Evolutionary conservation across 2,888 invertebrate genomes (phyloP).

Genomic region (Cosmia pyralina): DNA sequence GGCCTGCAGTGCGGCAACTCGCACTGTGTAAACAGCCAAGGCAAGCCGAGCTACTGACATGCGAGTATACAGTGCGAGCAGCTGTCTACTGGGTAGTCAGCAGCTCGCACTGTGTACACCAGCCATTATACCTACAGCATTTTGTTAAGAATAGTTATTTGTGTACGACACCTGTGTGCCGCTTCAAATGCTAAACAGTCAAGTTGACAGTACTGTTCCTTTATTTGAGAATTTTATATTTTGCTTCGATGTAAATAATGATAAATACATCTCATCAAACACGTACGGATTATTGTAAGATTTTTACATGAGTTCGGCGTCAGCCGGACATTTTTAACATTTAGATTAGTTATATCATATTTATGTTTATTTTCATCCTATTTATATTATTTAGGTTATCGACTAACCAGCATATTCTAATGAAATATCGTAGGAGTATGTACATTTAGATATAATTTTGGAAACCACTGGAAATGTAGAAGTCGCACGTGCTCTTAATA

Average conservation of each 20-base stretch:
- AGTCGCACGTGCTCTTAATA: constrained; percentile 65
- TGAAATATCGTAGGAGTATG: constrained; percentile 70
- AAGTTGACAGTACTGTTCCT: constrained; percentile 66
- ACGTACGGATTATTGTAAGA: constrained; percentile 57
- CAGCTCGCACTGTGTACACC: no score
- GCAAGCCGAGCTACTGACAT: no score
- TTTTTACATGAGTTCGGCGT: constrained; percentile 56
- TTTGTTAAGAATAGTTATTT: constrained; percentile 75
- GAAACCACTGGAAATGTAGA: constrained; percentile 64
- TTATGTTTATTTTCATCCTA: constrained; percentile 78
- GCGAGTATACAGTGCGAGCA: no score
- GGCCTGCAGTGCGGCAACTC: no score
- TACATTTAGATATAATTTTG: constrained; percentile 68
- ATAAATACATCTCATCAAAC: constrained; percentile 61
- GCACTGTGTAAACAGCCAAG: no score
- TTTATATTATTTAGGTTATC: constrained; percentile 80
- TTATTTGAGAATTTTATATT: constrained; percentile 73
- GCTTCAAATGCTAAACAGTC: constrained; percentile 66
- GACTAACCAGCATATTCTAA: constrained; percentile 80
- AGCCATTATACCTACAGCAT: constrained; percentile 68
- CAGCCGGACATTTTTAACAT: constrained; percentile 75
- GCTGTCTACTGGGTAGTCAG: no score
- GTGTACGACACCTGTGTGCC: constrained; percentile 71
- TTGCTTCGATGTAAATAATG: constrained; percentile 78
- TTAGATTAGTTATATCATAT: constrained; percentile 72